Evolutionary conservation across 2,888 invertebrate species (phyloP).

Genomic region (Volucella zonaria): DNA sequence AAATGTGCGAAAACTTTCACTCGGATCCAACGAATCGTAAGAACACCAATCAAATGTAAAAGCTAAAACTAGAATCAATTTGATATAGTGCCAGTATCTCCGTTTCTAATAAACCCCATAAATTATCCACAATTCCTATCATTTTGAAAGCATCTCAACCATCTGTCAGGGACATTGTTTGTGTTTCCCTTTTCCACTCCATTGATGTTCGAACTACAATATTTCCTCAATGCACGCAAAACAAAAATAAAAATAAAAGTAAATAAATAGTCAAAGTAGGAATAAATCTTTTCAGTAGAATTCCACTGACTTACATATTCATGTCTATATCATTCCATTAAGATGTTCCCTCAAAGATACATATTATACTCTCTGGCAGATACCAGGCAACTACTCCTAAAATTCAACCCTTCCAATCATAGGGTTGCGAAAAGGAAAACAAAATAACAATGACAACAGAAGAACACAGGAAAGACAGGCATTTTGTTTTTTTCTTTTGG

Average conservation of each 20-base stretch:
- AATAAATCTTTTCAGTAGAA: constrained; percentile 64
- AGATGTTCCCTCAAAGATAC: constrained; percentile 52
- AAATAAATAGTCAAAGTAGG: constrained; percentile 31
- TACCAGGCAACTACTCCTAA: constrained; percentile 10
- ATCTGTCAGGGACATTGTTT: constrained; percentile 16
- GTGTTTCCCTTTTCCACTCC: constrained; percentile 12
- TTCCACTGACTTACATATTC: constrained; percentile 58
- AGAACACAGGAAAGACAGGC: not conserved
- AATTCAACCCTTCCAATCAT: not conserved
- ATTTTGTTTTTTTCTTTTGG: constrained; percentile 7
- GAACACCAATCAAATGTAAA: too few species aligned
- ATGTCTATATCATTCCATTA: constrained; percentile 54
- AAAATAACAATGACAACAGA: not conserved
- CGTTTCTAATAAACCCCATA: not conserved
- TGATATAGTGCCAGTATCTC: not conserved
- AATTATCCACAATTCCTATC: not conserved
- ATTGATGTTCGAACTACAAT: constrained; percentile 21
- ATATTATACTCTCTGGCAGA: constrained; percentile 56
- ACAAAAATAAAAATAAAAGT: constrained; percentile 18
- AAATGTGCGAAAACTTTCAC: too few species aligned
- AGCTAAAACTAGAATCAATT: too few species aligned
- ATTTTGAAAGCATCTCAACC: constrained; percentile 14
- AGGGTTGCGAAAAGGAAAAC: not conserved
- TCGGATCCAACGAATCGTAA: too few species aligned
- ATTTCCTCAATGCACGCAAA: constrained; percentile 33